Conservation (phyloP, 2,113 vertebrate genomes). For the Hippocampus abdominalis region DNA sequence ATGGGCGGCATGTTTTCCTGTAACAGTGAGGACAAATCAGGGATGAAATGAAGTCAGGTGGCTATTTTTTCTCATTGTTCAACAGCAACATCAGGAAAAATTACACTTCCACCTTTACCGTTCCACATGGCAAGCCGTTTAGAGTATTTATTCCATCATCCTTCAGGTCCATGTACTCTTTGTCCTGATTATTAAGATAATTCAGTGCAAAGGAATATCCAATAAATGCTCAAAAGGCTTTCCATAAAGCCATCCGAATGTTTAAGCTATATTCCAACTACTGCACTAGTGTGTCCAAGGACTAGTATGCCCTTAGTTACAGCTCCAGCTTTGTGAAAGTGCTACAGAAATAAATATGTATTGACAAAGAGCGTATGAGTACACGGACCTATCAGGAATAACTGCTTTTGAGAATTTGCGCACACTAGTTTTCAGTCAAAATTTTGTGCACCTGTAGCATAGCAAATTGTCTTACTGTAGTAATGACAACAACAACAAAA, state of each 20-base stretch:
- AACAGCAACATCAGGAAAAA: neutral
- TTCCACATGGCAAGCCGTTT: neutral
- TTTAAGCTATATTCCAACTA: neutral
- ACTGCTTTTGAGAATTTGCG: too few relatives aligned
- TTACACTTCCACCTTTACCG: neutral
- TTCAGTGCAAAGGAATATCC: too few relatives aligned
- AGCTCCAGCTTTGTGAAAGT: too few relatives aligned
- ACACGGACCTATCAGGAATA: too few relatives aligned
- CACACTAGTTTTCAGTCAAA: too few relatives aligned
- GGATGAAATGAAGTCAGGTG: constrained; percentile 5
- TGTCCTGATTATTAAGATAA: too few relatives aligned
- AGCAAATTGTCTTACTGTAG: neutral
- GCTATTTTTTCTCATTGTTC: neutral
- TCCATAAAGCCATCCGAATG: neutral
- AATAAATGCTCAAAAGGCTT: too few relatives aligned
- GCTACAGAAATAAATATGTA: too few relatives aligned
- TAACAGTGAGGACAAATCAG: constrained; percentile 7
- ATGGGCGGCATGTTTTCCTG: neutral
- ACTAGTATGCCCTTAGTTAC: neutral
- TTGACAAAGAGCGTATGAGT: too few relatives aligned
- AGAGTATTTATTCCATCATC: neutral
- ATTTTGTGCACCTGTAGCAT: too few relatives aligned
- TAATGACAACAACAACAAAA: neutral
- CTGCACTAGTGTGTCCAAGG: neutral
- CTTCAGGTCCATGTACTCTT: too few relatives aligned